Evolutionary conservation across 2,113 vertebrate species (phyloP), one percentile per base, ranked within the genome.

Genomic region (Neolamprologus variostigma): DNA sequence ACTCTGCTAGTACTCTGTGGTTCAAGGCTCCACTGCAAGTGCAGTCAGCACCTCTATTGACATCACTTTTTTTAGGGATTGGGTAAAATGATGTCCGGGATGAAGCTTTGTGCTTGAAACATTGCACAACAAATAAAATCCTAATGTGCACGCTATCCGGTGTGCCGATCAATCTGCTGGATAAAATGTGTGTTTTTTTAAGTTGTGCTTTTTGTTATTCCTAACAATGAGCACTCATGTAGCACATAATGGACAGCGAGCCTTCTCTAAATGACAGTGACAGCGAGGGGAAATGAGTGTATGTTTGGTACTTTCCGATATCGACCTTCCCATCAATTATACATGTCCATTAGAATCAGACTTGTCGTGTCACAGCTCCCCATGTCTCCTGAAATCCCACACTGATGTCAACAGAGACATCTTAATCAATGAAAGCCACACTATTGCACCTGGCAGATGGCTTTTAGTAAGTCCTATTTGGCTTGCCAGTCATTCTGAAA

Each of bases 261-360:
- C 31, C 19, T 68, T 37, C 12, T 50, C 73, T 87, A 83, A 90
- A 86, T 88, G 51, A 85, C 51, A 85, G 76, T 45, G 87, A 92
- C 85, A 87, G 63, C 0, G 7, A 51, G 51, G 73, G 8, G 17
- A 53, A 83, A 21, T 12, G 37, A 63, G 55, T 81, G 50, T 73
- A 66, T 85, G 76, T 78, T 84, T 40, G 83, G 59, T 61, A 31
- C 80, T 54, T 47, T 76, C 35, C 12, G 0, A 71, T 86, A 88
- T 87, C 59, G 87, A 91, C 85, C 76, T 2, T 79, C 14, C 66
- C 40, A 93, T 95, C 76, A 92, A 93, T 95, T 84, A 93, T 95
- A 50, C 53, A 94, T 90, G 90, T 89, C 91, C 92, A 94, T 95
- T 93, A 94, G 66, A 84, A 86, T 92, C 86, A 66, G 71, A 89